Evolutionary conservation across 2,113 vertebrate species (phyloP), one percentile per base, ranked within the genome.

Genomic region (Vulpes ferrilata): DNA sequence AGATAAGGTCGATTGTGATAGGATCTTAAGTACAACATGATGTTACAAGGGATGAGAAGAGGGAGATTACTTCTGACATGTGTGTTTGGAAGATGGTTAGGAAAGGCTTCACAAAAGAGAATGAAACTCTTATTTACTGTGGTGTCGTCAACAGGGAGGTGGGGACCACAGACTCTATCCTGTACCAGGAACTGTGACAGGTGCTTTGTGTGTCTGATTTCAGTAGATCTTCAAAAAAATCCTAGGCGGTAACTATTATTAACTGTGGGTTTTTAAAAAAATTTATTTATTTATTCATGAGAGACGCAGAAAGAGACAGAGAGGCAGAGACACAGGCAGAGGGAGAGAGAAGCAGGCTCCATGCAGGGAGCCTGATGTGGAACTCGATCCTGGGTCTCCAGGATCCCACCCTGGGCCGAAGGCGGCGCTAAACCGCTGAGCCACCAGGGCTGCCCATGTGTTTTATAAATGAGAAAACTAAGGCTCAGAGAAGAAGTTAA

Each of bases 401-500:
- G 43, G 43, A 43, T 43, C 43, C 43, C 43, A 43, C 43, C 43
- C 43, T 43, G 43, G 43, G 43, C 43, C 6, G 43, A 43, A 43
- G 43, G 43, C 43, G 43, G 43, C 7, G 43, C 43, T 7, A 43
- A 43, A 7, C 43, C 43, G 6, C 43, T 43, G 43, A 43, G 43
- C 43, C 43, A 43, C 43, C 43, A 43, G 43, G 43, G 43, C 43
- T 43, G 1, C 43, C 43, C 43, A 43, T 43, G 43, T 20, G 79
- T 69, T 92, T 87, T 67, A 89, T 25, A 76, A 92, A 71, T 32
- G 25, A 92, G 62, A 89, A 87, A 86, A 76, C 12, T 76, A 23
- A 93, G 20, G 22, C 62, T 59, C 65, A 57, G n/a, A 82, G 55
- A 95, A 76, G 32, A 95, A 76, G 32, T 53, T 79, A 84, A 62